phyloP scores from a whole-genome alignment of 2,797 vertebrate species.

The Microctenopoma lineatum region DNA sequence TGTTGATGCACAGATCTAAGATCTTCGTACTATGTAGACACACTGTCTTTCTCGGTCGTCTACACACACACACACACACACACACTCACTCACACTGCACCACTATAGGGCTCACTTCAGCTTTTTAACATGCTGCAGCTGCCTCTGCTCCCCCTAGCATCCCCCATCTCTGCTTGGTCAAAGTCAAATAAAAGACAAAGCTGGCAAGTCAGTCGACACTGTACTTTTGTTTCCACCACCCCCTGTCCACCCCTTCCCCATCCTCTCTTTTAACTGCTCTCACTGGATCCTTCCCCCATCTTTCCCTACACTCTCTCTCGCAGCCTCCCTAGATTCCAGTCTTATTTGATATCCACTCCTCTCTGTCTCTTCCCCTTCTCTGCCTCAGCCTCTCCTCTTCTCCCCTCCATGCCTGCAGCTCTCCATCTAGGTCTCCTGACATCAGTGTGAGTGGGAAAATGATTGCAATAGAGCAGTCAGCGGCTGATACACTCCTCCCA shows the following conservation, averaged over 20 bases:
- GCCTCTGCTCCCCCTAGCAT: slow-evolving; percentile 72
- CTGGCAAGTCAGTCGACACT: slow-evolving; percentile 62
- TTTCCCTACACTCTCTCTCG: slow-evolving; percentile 28
- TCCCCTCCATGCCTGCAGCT: slow-evolving; percentile 67
- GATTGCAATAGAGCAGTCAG: slow-evolving; percentile 80
- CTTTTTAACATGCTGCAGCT: slow-evolving; percentile 78
- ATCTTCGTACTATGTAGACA: slow-evolving; percentile 55
- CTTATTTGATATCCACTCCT: slow-evolving; percentile 61
- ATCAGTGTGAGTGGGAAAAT: slow-evolving; percentile 66
- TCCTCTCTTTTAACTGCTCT: slow-evolving; percentile 56
- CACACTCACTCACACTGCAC: slow-evolving; percentile 7
- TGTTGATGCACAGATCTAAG: slow-evolving; percentile 66
- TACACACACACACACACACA: slow-evolving; percentile 13
- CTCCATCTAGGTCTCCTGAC: slow-evolving; percentile 75
- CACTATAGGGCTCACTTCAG: slow-evolving; percentile 65
- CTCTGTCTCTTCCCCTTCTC: slow-evolving; percentile 56
- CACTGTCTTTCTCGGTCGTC: slow-evolving; percentile 15
- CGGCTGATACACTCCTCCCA: slow-evolving; percentile 75
- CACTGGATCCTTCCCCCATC: slow-evolving; percentile 50
- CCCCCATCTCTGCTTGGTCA: slow-evolving; percentile 74
- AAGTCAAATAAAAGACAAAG: slow-evolving; percentile 86
- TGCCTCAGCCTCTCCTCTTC: slow-evolving; percentile 31
- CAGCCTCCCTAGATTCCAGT: slow-evolving; percentile 36
- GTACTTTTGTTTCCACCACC: slow-evolving; percentile 71
- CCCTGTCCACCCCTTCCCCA: slow-evolving; percentile 53